These are phyloP conservation scores for Pseudochirops corinnae DNA, from an alignment of 2,797 vertebrate species.

Conservation along the genomic window DNA sequence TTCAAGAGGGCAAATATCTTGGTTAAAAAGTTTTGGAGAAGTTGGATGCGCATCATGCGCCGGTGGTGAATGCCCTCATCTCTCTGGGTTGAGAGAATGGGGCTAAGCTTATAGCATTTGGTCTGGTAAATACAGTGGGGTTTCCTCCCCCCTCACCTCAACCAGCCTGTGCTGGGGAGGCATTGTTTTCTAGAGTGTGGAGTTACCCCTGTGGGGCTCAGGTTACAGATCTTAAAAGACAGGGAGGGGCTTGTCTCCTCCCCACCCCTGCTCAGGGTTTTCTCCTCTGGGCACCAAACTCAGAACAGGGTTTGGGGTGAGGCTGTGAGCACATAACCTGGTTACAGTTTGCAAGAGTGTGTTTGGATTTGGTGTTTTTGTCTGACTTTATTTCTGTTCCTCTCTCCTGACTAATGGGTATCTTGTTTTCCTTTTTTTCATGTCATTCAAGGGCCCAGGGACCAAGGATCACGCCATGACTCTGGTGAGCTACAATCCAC, in stretches of 20 bases:
- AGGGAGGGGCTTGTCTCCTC: constrained; percentile 55
- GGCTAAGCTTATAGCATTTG: constrained; percentile 68
- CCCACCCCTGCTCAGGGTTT: constrained; percentile 63
- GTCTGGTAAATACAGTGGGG: constrained; percentile 74
- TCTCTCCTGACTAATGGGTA: constrained; percentile 55
- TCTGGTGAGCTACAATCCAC: constrained; percentile 76
- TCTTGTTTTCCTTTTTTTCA: constrained; percentile 57
- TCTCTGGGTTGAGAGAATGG: constrained; percentile 77
- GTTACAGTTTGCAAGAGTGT: constrained; percentile 46
- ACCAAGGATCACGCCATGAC: constrained; percentile 88
- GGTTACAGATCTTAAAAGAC: constrained; percentile 63
- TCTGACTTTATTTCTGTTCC: constrained; percentile 35
- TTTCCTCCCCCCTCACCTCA: neutral
- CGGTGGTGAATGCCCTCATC: constrained; percentile 74
- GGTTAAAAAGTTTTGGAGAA: constrained; percentile 75
- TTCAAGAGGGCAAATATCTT: constrained; percentile 71
- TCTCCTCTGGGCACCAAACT: constrained; percentile 66
- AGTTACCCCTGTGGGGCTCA: constrained; percentile 66
- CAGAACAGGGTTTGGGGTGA: constrained; percentile 75
- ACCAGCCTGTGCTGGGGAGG: constrained; percentile 68
- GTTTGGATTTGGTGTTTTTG: constrained; percentile 61
- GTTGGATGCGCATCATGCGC: constrained; percentile 71
- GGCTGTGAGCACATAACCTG: constrained; percentile 71
- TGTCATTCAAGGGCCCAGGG: constrained; percentile 90
- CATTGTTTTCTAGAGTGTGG: constrained; percentile 74